Evolutionary conservation across 2,888 invertebrate species (phyloP), one percentile per base, ranked within the genome.

Genomic region (Tricholauxania praeusta): DNA sequence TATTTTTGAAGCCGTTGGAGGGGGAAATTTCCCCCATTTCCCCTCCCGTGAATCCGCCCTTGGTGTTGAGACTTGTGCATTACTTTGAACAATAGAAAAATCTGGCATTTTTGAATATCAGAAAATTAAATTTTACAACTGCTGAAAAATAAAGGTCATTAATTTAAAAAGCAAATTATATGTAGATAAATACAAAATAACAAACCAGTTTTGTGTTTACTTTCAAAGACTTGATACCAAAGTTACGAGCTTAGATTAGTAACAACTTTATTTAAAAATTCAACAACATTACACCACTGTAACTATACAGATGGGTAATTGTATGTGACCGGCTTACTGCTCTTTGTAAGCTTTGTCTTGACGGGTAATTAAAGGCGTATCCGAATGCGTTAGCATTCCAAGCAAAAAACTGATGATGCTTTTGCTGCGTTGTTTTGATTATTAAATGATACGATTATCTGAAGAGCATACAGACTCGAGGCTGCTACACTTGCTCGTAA

Each of bases 281-380:
- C 60, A 14, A 14, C n/a, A 14, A 39, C 14, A 22, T 10, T 22
- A 32, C 39, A 39, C 60, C 60, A 62, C 32, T 7, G 60, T 15
- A 17, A 12, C 12, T 17, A 22, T 19, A 32, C 3, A 15, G 7
- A 28, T 32, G n/a, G 32, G 19, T 17, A 8, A 55, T 19, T 55
- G 55, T 28, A 28, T 39, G 39, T 39, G 7, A 57, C 14, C 57
- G 12, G 55, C 14, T 55, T 12, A 22, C 32, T 68, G 12, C 49
- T 70, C 39, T 53, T 55, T 71, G 66, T 55, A 67, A 60, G 63
- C 73, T 62, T 62, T 77, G 77, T 77, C 79, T 75, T 74, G 78
- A 77, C 77, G 78, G 75, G 75, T 77, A 79, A 79, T 79, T 79
- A 78, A 79, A 78, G 79, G 78, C 78, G 79, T 78, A 73, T 73